These are phyloP conservation scores for Hirtodrosophila cameraria DNA, from an alignment of 2,888 invertebrate species.

Conservation along the genomic window DNA sequence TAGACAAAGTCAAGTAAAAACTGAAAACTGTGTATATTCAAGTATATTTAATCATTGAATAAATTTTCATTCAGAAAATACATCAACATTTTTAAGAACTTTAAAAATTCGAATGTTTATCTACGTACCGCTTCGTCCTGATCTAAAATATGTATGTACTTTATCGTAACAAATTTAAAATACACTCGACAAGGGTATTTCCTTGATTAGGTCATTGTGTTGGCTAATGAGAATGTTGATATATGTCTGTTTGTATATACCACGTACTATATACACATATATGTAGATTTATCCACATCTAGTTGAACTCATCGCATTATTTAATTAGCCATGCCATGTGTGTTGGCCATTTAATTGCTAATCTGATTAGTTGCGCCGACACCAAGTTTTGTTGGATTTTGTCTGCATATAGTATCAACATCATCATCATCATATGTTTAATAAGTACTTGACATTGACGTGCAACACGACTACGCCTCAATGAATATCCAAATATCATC, in stretches of 20 bases:
- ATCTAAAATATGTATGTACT: no score
- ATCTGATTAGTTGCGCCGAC: conserved; percentile 30
- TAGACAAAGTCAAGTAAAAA: no score
- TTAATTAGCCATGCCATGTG: conserved; percentile 41
- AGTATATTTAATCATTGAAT: no score
- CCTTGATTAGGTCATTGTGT: conserved; percentile 50
- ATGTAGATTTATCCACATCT: not conserved
- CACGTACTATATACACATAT: not conserved
- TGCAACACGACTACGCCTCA: no score
- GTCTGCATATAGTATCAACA: not conserved
- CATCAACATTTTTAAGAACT: no score
- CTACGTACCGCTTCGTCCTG: no score
- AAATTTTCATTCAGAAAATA: no score
- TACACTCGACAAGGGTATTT: not conserved
- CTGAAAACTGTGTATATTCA: no score
- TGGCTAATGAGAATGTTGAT: conserved; percentile 11
- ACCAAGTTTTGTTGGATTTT: not conserved
- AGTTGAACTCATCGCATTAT: conserved; percentile 14
- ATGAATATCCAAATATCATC: not conserved
- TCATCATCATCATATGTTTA: conserved; percentile 13
- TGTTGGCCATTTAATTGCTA: conserved; percentile 32
- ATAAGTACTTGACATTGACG: conserved; percentile 10
- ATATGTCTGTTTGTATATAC: not conserved
- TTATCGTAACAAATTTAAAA: no score
- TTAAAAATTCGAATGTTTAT: no score